Percentiles rank a stretch among this genome's conserved stretches.
phyloP scores from a whole-genome alignment of 2,888 invertebrate species.

The Nysson spinosus region DNA sequence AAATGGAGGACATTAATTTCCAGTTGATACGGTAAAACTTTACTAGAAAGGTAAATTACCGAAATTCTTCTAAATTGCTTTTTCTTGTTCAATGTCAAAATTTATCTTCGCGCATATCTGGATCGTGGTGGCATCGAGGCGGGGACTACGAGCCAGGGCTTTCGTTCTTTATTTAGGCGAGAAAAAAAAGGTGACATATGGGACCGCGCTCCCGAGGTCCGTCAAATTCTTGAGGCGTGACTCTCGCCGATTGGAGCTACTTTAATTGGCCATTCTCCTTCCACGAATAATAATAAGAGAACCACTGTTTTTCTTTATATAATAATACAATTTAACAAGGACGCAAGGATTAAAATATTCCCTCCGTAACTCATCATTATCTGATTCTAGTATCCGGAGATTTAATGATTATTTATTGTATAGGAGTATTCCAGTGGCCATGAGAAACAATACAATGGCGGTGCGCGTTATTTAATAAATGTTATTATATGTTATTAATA shows the following conservation, averaged over 20 bases:
- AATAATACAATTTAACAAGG: too few relatives aligned
- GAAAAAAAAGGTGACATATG: conserved; percentile 34
- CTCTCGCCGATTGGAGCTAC: conserved; percentile 20
- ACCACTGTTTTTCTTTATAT: background rate
- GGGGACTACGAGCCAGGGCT: background rate
- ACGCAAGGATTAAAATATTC: too few relatives aligned
- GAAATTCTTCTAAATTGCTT: conserved; percentile 55
- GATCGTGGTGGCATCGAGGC: conserved; percentile 5
- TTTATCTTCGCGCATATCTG: conserved; percentile 54
- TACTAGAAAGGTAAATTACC: conserved; percentile 46
- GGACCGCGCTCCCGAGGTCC: conserved; percentile 31
- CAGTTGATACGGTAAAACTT: conserved; percentile 38
- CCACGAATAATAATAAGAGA: background rate
- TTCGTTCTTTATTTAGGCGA: conserved; percentile 45
- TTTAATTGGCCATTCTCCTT: conserved; percentile 28
- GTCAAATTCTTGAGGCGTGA: conserved; percentile 44
- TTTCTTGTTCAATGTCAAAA: conserved; percentile 56
- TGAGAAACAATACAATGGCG: conserved; percentile 40
- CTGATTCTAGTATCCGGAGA: too few relatives aligned
- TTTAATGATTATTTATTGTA: too few relatives aligned
- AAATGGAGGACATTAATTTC: conserved; percentile 26
- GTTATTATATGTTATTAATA: conserved; percentile 51
- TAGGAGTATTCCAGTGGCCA: too few relatives aligned
- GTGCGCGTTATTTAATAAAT: conserved; percentile 34
- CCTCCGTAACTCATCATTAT: too few relatives aligned